These are phyloP conservation scores for Gymnosoma rotundatum DNA, from an alignment of 2,888 invertebrate genomes.

Conservation along the genomic window DNA sequence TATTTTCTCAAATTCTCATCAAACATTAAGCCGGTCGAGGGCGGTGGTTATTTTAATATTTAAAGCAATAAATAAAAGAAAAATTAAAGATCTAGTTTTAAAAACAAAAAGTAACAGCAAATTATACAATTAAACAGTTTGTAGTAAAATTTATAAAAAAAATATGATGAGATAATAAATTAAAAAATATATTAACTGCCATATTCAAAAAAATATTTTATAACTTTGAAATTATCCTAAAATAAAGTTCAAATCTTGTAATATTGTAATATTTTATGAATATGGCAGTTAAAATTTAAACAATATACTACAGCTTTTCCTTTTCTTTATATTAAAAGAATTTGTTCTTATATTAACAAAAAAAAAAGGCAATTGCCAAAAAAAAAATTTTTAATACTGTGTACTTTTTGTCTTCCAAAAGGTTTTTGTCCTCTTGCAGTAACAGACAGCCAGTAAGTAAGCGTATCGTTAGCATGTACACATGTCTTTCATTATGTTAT, in stretches of 20 bases:
- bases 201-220: too few species aligned
- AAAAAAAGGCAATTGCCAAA: neutral
- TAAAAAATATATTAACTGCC: too few species aligned
- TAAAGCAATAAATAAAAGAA: constrained; percentile 24
- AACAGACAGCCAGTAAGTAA: constrained; percentile 62
- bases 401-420: constrained; percentile 34
- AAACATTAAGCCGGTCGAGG: constrained; percentile 72
- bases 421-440: constrained; percentile 66
- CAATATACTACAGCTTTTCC: too few species aligned
- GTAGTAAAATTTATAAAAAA: neutral
- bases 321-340: too few species aligned
- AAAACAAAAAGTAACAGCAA: constrained; percentile 3
- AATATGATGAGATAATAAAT: too few species aligned
- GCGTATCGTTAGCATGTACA: constrained; percentile 42
- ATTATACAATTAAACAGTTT: constrained; percentile 10
- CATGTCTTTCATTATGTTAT: constrained; percentile 9
- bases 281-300: too few species aligned
- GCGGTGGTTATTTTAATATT: constrained; percentile 72
- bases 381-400: constrained; percentile 12
- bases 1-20: constrained; percentile 31
- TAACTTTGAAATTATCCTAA: too few species aligned
- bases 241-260: too few species aligned
- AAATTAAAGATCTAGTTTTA: constrained; percentile 28
- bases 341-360: too few species aligned
- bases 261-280: too few species aligned